Evolutionary conservation across 2,113 vertebrate genomes (phyloP).

Genomic region (Phaetusa simplex): DNA sequence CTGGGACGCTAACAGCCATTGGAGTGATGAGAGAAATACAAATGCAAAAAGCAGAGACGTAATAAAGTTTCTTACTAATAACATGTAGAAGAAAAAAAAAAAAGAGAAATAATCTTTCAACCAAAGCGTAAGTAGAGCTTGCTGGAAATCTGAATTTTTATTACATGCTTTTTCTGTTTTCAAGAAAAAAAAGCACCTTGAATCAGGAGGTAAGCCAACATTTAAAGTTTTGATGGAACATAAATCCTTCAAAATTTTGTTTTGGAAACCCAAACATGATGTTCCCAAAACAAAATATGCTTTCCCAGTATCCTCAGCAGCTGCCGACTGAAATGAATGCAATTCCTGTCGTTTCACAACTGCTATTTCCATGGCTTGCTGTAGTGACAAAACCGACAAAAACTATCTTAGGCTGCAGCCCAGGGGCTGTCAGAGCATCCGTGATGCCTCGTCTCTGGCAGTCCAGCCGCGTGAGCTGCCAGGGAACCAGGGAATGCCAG

Average conservation of each 20-base stretch:
- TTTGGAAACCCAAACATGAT: slow-evolving; percentile 47
- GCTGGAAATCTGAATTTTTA: neutral
- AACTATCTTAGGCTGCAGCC: neutral
- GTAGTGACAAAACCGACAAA: neutral
- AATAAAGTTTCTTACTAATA: neutral
- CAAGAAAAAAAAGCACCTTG: neutral
- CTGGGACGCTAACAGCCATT: neutral
- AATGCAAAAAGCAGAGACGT: neutral
- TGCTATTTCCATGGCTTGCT: neutral
- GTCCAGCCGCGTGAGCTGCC: neutral
- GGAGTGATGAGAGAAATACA: neutral
- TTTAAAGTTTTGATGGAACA: slow-evolving; percentile 14
- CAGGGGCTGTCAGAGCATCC: neutral
- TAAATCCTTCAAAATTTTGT: slow-evolving; percentile 34
- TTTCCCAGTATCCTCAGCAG: slow-evolving; percentile 24
- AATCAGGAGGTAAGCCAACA: slow-evolving; percentile 8
- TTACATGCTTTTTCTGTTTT: neutral
- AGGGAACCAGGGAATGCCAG: neutral
- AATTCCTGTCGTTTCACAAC: neutral
- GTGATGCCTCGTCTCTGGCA: neutral
- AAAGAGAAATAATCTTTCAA: neutral
- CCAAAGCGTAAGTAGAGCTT: neutral
- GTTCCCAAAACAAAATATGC: slow-evolving; percentile 44
- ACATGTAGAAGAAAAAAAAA: neutral
- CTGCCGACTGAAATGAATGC: neutral